Percentiles rank a stretch among this genome's conserved stretches.
Evolutionary conservation across 2,888 invertebrate genomes (phyloP).

Genomic region (Monochamus alternatus): DNA sequence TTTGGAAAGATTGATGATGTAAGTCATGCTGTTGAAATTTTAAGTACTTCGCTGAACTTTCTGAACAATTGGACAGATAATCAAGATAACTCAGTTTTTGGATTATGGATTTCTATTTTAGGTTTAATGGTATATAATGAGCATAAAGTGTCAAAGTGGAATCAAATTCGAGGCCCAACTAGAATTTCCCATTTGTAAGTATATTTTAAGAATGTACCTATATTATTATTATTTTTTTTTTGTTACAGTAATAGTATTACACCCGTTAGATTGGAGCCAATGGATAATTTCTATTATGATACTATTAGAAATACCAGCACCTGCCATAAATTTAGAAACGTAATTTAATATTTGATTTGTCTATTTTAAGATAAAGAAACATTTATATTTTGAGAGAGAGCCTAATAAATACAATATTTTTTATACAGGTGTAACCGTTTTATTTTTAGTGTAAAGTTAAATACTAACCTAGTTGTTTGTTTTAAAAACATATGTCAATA

Average conservation of each 20-base stretch:
- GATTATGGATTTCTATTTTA: conserved; percentile 77
- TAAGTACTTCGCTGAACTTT: conserved; percentile 83
- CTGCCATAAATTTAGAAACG: conserved; percentile 53
- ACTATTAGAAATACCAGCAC: conserved; percentile 57
- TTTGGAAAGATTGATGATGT: conserved; percentile 76
- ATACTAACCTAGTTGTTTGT: too few relatives aligned
- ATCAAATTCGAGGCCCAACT: conserved; percentile 77
- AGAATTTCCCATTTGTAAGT: conserved; percentile 61
- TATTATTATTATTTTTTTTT: conserved; percentile 35
- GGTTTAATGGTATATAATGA: conserved; percentile 83
- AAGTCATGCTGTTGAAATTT: conserved; percentile 75
- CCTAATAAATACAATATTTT: too few relatives aligned
- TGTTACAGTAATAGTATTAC: conserved; percentile 35
- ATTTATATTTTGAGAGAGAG: too few relatives aligned
- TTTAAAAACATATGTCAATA: too few relatives aligned
- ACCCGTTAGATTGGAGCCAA: conserved; percentile 45
- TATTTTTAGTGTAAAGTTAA: too few relatives aligned
- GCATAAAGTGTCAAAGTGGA: conserved; percentile 81
- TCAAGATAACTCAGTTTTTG: conserved; percentile 69
- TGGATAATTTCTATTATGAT: conserved; percentile 63
- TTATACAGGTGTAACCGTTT: too few relatives aligned
- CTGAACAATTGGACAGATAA: conserved; percentile 78
- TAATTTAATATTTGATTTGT: conserved; percentile 8
- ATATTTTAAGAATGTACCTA: conserved; percentile 7
- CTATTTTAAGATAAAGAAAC: too few relatives aligned